phyloP scores from a whole-genome alignment of 2,113 vertebrate genomes.

The Indri indri region DNA sequence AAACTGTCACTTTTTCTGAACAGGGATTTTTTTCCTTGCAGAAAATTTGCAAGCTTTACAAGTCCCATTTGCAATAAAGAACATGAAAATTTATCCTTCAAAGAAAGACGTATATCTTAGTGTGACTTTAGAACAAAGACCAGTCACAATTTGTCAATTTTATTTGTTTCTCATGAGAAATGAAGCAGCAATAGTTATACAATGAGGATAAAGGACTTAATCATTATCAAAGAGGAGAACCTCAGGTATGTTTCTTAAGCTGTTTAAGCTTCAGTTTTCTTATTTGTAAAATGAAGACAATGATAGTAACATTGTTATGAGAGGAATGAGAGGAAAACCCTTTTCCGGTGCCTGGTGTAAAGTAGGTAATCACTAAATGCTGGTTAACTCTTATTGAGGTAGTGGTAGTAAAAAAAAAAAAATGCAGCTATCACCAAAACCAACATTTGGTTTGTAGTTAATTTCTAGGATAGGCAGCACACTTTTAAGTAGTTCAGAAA shows the following conservation, averaged over 20 bases:
- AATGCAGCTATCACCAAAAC: neutral
- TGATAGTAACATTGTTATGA: neutral
- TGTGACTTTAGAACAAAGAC: neutral
- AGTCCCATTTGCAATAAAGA: neutral
- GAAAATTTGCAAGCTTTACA: neutral
- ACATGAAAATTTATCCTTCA: neutral
- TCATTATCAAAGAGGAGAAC: neutral
- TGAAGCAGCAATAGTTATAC: neutral
- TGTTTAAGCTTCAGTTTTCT: neutral
- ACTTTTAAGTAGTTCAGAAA: conserved; percentile 1
- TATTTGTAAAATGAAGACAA: neutral
- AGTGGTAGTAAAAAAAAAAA: neutral
- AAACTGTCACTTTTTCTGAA: neutral
- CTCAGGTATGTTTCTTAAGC: neutral
- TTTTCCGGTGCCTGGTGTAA: neutral
- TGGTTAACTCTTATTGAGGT: neutral
- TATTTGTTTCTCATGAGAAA: neutral
- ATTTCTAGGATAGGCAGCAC: neutral
- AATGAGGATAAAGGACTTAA: neutral
- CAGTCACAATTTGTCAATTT: neutral
- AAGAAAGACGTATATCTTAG: neutral
- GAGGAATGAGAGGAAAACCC: neutral
- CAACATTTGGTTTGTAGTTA: neutral
- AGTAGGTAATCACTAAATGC: neutral
- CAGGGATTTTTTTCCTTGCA: neutral